Percentiles rank a stretch among this genome's conserved stretches.
phyloP scores from a whole-genome alignment of 2,797 vertebrate genomes.

The Galaxias olidus region DNA sequence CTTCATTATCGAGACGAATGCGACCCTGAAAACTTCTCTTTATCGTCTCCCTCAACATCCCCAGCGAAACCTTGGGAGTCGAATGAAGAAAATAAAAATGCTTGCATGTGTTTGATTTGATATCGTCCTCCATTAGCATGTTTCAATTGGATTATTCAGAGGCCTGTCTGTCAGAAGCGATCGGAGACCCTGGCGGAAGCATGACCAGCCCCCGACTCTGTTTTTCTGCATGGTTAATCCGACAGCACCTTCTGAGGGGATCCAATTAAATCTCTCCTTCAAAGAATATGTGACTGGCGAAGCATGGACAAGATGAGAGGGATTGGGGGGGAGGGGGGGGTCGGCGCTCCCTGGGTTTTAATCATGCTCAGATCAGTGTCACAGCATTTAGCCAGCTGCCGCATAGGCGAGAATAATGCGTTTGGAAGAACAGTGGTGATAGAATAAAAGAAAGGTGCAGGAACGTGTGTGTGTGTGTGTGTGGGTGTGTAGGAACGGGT shows the following conservation, averaged over 20 bases:
- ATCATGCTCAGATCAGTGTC: constrained; percentile 69
- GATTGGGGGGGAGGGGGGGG: constrained; percentile 33
- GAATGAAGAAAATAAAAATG: constrained; percentile 54
- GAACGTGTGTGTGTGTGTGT: neutral
- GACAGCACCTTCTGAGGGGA: constrained; percentile 78
- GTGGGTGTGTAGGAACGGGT: neutral
- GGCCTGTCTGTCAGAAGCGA: constrained; percentile 73
- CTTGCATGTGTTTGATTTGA: constrained; percentile 66
- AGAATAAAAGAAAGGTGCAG: constrained; percentile 35
- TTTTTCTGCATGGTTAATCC: constrained; percentile 80
- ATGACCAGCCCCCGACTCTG: constrained; percentile 73
- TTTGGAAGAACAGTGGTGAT: constrained; percentile 39
- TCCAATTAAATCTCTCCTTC: constrained; percentile 81
- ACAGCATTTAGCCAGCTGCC: constrained; percentile 54
- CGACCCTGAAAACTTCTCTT: too few species aligned
- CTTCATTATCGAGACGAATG: too few species aligned
- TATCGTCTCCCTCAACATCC: constrained; percentile 40
- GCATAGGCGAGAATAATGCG: constrained; percentile 38
- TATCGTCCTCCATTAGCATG: constrained; percentile 60
- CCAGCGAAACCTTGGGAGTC: constrained; percentile 43
- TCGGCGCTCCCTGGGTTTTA: constrained; percentile 64
- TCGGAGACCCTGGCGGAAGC: constrained; percentile 64
- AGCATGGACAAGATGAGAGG: constrained; percentile 65
- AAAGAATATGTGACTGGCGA: constrained; percentile 72
- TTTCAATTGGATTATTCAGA: constrained; percentile 66